A percentile compares a stretch with the other conserved stretches of the same genome.
These are phyloP conservation scores for Heliocidaris tuberculata DNA, from an alignment of 35 echinoderm and acorn worm species.

Conservation along the genomic window DNA sequence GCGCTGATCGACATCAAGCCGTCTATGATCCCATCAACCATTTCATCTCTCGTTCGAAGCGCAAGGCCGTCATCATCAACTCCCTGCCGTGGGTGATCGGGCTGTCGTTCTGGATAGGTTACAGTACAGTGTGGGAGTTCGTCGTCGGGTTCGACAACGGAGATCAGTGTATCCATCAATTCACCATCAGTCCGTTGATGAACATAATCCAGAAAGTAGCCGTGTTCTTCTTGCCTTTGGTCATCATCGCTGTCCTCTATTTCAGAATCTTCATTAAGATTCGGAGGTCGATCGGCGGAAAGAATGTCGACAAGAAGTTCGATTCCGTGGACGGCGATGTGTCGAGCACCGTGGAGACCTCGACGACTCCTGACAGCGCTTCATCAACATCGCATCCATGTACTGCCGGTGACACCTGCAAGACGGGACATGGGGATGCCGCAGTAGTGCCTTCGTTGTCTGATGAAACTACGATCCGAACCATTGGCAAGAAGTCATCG, in stretches of 20 bases:
- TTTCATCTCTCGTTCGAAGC: neutral
- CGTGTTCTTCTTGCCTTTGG: neutral
- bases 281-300: too few species aligned
- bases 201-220: neutral
- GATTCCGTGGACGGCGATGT: too few species aligned
- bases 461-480: too few species aligned
- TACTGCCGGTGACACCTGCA: too few species aligned
- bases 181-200: neutral
- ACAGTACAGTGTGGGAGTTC: neutral
- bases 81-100: neutral
- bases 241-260: neutral
- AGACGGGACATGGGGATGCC: too few species aligned
- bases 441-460: too few species aligned
- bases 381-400: too few species aligned
- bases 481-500: too few species aligned
- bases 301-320: too few species aligned
- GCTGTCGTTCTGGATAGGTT: neutral
- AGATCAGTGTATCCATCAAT: neutral
- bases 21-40: neutral
- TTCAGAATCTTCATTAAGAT: too few species aligned
- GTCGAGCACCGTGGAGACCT: too few species aligned
- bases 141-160: neutral
- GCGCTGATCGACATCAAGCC: neutral
- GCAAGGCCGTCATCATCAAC: constrained; percentile 2
- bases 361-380: too few species aligned